A percentile compares a stretch with the other conserved stretches of the same genome.
phyloP scores from a whole-genome alignment of 2,797 vertebrate genomes.

The Chaenodraco wilsoni region DNA sequence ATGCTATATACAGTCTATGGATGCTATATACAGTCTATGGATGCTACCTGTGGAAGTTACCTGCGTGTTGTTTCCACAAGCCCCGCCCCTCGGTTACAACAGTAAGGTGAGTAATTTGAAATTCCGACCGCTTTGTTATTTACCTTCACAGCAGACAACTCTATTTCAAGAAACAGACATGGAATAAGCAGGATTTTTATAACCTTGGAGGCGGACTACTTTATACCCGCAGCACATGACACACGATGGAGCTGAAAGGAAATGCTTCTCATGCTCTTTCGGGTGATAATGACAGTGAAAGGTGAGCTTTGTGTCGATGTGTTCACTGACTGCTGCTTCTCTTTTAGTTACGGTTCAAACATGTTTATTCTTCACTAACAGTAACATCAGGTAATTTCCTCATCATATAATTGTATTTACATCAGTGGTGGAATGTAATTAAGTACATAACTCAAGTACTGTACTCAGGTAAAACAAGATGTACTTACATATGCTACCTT shows the following conservation, averaged over 20 bases:
- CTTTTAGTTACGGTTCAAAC: background rate
- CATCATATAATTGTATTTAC: too few relatives aligned
- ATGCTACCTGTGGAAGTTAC: conserved; percentile 45
- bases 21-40: too few relatives aligned
- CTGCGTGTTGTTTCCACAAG: conserved; percentile 40
- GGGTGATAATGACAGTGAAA: conserved; percentile 39
- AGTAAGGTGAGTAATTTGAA: conserved; percentile 64
- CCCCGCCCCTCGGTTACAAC: conserved; percentile 57
- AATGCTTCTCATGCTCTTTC: conserved; percentile 32
- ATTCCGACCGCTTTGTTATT: conserved; percentile 59
- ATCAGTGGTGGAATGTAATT: too few relatives aligned
- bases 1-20: too few relatives aligned
- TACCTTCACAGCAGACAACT: conserved; percentile 46
- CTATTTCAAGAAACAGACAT: conserved; percentile 37
- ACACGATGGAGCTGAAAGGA: conserved; percentile 55
- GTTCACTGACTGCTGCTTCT: background rate
- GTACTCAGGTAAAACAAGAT: too few relatives aligned
- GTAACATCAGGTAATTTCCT: conserved; percentile 10
- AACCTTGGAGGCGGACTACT: conserved; percentile 18
- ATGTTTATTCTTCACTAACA: background rate
- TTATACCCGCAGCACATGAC: conserved; percentile 21
- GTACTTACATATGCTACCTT: background rate
- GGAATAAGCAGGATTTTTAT: conserved; percentile 39
- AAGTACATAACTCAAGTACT: too few relatives aligned
- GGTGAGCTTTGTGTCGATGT: conserved; percentile 49